Conservation (phyloP, 2,797 vertebrate genomes). For the Sarcoramphus papa region DNA sequence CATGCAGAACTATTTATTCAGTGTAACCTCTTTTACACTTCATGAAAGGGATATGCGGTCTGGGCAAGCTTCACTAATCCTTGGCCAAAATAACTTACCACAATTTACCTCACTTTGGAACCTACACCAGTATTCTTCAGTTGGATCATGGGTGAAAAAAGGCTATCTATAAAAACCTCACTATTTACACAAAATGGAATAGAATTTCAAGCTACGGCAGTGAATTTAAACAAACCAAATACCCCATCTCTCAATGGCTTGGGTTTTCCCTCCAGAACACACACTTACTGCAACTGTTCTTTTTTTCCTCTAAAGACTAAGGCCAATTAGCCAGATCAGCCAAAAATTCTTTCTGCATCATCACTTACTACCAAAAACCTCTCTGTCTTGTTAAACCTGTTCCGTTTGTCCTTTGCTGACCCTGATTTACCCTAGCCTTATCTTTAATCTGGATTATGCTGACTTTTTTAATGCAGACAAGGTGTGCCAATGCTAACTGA, state of each 20-base stretch:
- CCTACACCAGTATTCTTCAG: not conserved
- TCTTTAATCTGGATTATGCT: not conserved
- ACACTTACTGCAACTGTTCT: not conserved
- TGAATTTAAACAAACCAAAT: not conserved
- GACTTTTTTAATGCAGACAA: not conserved
- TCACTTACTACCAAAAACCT: not conserved
- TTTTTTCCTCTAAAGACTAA: not conserved
- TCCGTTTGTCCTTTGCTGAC: not conserved
- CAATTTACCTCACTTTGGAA: constrained; percentile 38
- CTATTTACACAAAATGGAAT: not conserved
- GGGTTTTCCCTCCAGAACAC: not conserved
- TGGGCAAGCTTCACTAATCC: constrained; percentile 30
- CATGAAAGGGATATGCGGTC: constrained; percentile 29
- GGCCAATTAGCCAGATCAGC: not conserved
- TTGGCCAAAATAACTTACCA: constrained; percentile 36
- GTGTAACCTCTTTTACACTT: constrained; percentile 16
- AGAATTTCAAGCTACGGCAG: not conserved
- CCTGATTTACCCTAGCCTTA: not conserved
- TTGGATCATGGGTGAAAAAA: constrained; percentile 1
- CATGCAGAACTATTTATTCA: constrained; percentile 21
- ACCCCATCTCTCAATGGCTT: not conserved
- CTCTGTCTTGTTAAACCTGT: not conserved
- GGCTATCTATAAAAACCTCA: not conserved
- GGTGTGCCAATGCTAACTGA: not conserved
- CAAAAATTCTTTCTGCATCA: not conserved